Conservation (phyloP, 2,113 vertebrate genomes). For the Chloropsis hardwickii region DNA sequence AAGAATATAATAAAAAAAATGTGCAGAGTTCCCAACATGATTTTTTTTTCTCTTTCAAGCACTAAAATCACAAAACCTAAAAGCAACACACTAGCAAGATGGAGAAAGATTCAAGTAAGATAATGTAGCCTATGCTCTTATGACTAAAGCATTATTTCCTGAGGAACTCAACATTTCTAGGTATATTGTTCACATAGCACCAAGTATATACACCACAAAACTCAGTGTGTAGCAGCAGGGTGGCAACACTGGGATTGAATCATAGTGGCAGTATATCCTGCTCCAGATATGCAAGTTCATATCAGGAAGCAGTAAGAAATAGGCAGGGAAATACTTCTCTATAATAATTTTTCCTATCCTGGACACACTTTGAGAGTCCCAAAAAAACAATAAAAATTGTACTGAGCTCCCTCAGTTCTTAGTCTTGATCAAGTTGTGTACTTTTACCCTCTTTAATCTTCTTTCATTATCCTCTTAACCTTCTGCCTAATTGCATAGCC, state of each 20-base stretch:
- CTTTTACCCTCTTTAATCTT: neutral
- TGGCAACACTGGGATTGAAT: neutral
- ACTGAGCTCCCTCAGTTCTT: neutral
- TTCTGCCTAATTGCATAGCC: neutral
- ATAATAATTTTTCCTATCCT: neutral
- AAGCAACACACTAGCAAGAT: neutral
- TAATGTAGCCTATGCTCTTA: neutral
- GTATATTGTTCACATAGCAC: neutral
- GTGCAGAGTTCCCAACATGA: fast-evolving
- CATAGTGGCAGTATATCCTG: neutral
- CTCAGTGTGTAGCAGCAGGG: neutral
- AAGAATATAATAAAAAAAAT: neutral
- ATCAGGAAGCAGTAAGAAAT: neutral
- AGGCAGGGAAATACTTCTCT: neutral
- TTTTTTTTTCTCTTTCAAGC: neutral
- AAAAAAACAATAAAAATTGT: neutral
- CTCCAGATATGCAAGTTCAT: neutral
- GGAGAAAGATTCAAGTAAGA: neutral
- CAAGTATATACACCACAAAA: neutral
- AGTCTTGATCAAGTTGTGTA: neutral
- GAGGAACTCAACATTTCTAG: neutral
- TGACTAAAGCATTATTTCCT: neutral
- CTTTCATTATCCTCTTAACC: neutral
- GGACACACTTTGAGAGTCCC: neutral
- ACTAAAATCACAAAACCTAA: neutral